Evolutionary conservation across 2,113 vertebrate genomes (phyloP).

Genomic region (Sphyrna mokarran): DNA sequence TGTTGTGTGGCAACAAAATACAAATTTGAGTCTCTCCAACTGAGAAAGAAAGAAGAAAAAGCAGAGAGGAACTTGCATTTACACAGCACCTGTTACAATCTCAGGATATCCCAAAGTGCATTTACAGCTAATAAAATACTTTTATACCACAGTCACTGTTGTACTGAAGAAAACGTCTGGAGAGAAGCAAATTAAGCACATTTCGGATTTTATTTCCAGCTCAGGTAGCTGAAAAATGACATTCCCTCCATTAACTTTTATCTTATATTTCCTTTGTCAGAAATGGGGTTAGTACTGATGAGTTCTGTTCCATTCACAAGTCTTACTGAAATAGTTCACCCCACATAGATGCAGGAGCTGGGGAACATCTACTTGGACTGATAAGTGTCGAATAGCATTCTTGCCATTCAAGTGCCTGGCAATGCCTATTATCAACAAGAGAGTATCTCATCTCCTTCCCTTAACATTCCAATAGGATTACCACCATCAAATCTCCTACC

Average conservation of each 20-base stretch:
- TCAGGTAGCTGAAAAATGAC: background rate
- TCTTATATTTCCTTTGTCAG: background rate
- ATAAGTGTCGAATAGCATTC: background rate
- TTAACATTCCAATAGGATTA: background rate
- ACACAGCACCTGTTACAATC: background rate
- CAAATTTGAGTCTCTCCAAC: background rate
- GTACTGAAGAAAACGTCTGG: background rate
- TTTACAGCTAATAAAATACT: background rate
- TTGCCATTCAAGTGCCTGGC: background rate
- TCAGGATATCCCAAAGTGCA: background rate
- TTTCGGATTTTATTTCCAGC: background rate
- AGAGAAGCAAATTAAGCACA: background rate
- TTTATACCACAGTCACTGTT: background rate
- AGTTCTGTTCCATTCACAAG: background rate
- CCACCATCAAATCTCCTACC: background rate
- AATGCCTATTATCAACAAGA: background rate
- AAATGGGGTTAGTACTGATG: background rate
- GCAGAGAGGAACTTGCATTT: background rate
- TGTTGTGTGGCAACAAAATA: background rate
- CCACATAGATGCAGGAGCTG: background rate
- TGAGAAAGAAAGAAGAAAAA: background rate
- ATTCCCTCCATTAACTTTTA: background rate
- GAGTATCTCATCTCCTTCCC: background rate
- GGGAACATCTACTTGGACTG: background rate
- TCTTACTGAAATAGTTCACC: background rate